phyloP scores from a whole-genome alignment of 2,888 invertebrate genomes.

The Amphiduros pacificus region DNA sequence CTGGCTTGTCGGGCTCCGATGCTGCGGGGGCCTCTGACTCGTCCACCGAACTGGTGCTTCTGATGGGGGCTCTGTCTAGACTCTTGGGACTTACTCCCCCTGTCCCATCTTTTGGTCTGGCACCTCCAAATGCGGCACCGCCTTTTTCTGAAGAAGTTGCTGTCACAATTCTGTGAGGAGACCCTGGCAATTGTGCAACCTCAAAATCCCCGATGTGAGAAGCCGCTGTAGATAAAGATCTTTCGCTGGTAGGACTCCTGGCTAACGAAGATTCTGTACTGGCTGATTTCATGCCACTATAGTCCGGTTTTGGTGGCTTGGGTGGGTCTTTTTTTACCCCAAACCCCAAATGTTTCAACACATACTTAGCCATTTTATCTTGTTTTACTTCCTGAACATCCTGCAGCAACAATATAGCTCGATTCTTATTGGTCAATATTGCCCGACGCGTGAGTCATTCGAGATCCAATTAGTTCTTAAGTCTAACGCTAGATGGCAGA shows the following conservation, averaged over 20 bases:
- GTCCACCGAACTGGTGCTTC: not conserved
- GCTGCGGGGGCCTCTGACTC: conserved; percentile 9
- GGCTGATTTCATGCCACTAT: conserved; percentile 26
- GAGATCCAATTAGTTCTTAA: too few relatives aligned
- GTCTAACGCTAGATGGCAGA: too few relatives aligned
- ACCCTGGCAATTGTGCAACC: conserved; percentile 13
- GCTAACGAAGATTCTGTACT: conserved; percentile 29
- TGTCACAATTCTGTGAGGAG: conserved; percentile 17
- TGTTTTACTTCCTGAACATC: conserved; percentile 21
- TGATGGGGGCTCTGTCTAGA: conserved; percentile 11
- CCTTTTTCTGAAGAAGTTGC: conserved; percentile 6
- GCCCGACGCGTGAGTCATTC: too few relatives aligned
- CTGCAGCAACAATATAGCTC: too few relatives aligned
- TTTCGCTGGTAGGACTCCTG: conserved; percentile 25
- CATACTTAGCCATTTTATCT: conserved; percentile 27
- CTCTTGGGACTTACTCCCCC: conserved; percentile 13
- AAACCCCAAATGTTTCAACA: conserved; percentile 25
- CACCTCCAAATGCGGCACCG: conserved; percentile 6
- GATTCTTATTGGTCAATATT: too few relatives aligned
- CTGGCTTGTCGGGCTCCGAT: not conserved
- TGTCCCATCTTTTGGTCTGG: conserved; percentile 16
- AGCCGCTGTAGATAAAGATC: conserved; percentile 18
- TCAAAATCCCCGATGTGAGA: conserved; percentile 23
- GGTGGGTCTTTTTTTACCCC: conserved; percentile 25
- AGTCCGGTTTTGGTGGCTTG: conserved; percentile 24